Evolutionary conservation across 2,888 invertebrate genomes (phyloP), one percentile per base, ranked within the genome.

Genomic region (Aethes cnicana): DNA sequence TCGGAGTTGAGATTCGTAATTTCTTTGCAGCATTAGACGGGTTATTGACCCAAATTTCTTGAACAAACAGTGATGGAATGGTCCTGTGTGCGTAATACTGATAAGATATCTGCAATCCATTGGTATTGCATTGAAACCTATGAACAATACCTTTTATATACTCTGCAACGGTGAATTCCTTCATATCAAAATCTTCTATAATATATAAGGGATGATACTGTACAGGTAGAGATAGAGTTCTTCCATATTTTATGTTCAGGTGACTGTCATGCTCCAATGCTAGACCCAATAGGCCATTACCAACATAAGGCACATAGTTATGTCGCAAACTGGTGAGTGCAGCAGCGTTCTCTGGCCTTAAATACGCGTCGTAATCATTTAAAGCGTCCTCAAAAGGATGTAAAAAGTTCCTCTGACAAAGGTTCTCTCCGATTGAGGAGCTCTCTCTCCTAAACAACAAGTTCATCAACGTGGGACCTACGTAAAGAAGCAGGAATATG

Each of bases 21-120:
- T 90, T 91, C 54, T 93, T 91, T 6, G 90, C 80, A 33, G 84
- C 77, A 64, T 89, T 91, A 8, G 93, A 91, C 0, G 95, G 95
- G 74, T 97, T 96, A 20, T 92, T 92, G 1, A 97, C 86, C 69
- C 92, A 92, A 47, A 97, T 92, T 72, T 96, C 95, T 79, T 97
- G 97, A 23, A 96, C 93, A 64, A 97, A 91, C 46, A 97, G 82
- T 21, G 94, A 92, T 2, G 96, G 95, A 49, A 95, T 91, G 4
- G 93, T 92, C 63, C 96, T 91, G 75, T 96, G 96, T 4, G 96
- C 95, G 74, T 95, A 96, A 77, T 94, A 93, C 58, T 93, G 91
- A 66, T 93, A 93, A 1, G 92, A 90, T 3, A 92, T 88, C 63
- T 92, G 91, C 62, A 93, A 86, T 11, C 92, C 92, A 53, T 91